Evolutionary conservation across 2,888 invertebrate genomes (phyloP).

Genomic region (Drepanosiphum platanoidis): DNA sequence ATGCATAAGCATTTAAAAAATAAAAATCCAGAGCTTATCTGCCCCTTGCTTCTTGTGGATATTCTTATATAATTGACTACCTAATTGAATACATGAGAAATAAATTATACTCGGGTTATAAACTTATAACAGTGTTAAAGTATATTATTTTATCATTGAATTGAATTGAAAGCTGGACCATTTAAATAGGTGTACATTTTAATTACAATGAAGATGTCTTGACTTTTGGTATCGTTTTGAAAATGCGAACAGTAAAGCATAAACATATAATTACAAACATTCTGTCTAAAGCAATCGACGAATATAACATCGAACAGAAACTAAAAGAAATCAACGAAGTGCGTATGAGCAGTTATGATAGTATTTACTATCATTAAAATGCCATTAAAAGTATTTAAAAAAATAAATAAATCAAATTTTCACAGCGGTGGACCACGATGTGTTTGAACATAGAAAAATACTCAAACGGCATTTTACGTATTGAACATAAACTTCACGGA

Average conservation of each 20-base stretch:
- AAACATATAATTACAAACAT: slow-evolving; percentile 28
- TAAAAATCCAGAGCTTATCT: too few species aligned
- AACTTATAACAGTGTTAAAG: too few species aligned
- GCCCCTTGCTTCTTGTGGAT: too few species aligned
- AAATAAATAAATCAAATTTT: not conserved
- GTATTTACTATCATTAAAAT: not conserved
- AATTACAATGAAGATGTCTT: slow-evolving; percentile 35
- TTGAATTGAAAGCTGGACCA: too few species aligned
- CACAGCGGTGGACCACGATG: slow-evolving; percentile 45
- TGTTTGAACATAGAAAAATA: slow-evolving; percentile 34
- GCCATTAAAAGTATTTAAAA: not conserved
- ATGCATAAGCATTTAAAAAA: too few species aligned
- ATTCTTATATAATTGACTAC: too few species aligned
- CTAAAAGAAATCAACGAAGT: slow-evolving; percentile 44
- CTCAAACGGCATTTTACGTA: not conserved
- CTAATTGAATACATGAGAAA: too few species aligned
- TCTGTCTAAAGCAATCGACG: slow-evolving; percentile 36
- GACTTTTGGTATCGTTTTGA: slow-evolving; percentile 35
- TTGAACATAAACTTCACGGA: slow-evolving; percentile 15
- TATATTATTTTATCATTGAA: too few species aligned
- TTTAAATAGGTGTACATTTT: slow-evolving; percentile 31
- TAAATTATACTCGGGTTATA: too few species aligned
- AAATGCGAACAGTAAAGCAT: slow-evolving; percentile 45
- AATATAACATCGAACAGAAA: slow-evolving; percentile 26
- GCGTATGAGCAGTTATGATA: not conserved